Conservation (phyloP, 2,888 invertebrate genomes). For the Eumacrocentrus americanus region DNA sequence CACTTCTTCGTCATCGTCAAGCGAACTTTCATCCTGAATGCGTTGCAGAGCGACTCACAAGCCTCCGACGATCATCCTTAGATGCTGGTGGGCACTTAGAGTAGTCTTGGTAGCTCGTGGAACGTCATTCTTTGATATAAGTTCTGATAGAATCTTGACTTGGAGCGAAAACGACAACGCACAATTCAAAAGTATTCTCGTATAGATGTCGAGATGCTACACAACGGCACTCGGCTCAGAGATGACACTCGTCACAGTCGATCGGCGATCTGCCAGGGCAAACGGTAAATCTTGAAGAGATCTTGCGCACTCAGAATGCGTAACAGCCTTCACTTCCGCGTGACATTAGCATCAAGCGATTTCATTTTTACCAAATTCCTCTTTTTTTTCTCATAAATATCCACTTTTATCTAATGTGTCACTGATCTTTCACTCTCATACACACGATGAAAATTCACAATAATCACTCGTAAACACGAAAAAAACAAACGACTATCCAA, state of each 20-base stretch:
- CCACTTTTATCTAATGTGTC: neutral
- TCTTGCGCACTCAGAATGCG: conserved; percentile 7
- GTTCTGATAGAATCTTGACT: neutral
- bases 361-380: neutral
- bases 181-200: neutral
- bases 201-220: no score
- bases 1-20: conserved; percentile 52
- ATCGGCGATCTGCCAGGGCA: conserved; percentile 27
- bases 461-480: neutral
- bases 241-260: conserved; percentile 37
- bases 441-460: neutral
- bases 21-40: conserved; percentile 39
- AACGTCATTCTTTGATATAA: neutral
- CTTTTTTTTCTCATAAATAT: neutral
- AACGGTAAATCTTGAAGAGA: conserved; percentile 37
- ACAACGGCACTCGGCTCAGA: conserved; percentile 26
- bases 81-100: neutral
- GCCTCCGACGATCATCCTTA: neutral
- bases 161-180: neutral
- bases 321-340: conserved; percentile 18
- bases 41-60: neutral
- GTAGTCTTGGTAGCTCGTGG: neutral
- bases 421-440: neutral
- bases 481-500: neutral
- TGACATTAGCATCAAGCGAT: conserved; percentile 7